Evolutionary conservation across 2,797 vertebrate species (phyloP).

Genomic region (Hephaestus fuliginosus): DNA sequence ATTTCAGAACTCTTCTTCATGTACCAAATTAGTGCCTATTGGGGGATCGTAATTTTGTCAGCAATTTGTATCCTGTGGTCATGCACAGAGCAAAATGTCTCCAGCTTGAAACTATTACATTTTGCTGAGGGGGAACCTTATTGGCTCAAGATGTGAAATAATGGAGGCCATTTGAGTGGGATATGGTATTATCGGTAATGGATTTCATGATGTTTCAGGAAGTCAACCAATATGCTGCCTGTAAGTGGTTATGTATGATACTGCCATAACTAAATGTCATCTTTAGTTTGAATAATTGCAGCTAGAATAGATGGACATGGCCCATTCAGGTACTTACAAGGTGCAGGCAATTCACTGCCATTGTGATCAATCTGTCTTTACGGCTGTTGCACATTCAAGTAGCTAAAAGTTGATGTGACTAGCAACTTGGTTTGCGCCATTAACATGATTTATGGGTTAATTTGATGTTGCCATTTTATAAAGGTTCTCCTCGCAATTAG

Average conservation of each 20-base stretch:
- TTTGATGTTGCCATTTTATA: constrained; percentile 18
- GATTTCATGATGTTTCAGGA: constrained; percentile 60
- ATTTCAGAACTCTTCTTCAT: constrained; percentile 48
- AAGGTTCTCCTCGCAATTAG: not conserved
- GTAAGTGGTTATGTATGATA: constrained; percentile 42
- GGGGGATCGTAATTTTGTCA: constrained; percentile 55
- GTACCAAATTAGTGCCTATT: constrained; percentile 53
- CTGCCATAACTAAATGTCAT: constrained; percentile 47
- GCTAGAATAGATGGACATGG: not conserved
- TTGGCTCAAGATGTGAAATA: constrained; percentile 75
- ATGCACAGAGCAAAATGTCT: constrained; percentile 52
- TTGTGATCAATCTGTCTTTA: constrained; percentile 38
- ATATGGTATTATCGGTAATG: constrained; percentile 61
- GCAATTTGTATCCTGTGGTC: constrained; percentile 64
- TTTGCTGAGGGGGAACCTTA: constrained; percentile 49
- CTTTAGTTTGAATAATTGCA: constrained; percentile 39
- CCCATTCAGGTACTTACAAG: constrained; percentile 23
- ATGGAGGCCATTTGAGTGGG: constrained; percentile 58
- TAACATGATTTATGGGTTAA: constrained; percentile 18
- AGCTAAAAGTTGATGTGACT: constrained; percentile 15
- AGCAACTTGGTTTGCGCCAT: constrained; percentile 12
- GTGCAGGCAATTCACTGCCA: constrained; percentile 6
- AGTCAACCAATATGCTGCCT: constrained; percentile 38
- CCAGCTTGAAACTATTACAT: constrained; percentile 74
- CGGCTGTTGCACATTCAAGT: constrained; percentile 3